phyloP scores from a whole-genome alignment of 2,888 invertebrate species.

The Petrolisthes cinctipes region DNA sequence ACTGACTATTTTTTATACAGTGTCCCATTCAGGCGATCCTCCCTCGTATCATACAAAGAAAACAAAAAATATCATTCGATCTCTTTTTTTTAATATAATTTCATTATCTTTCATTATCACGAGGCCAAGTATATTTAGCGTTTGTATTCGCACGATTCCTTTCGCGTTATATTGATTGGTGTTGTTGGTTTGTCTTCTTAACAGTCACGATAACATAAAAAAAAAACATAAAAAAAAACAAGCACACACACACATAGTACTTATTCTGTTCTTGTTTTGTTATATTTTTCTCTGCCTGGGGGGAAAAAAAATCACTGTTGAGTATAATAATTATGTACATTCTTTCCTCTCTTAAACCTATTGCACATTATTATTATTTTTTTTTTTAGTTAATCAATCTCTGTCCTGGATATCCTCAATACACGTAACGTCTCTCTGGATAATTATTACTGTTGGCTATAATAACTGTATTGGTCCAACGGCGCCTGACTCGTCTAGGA shows the following conservation, averaged over 20 bases:
- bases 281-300: too few species aligned
- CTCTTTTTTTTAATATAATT: background rate
- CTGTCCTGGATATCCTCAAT: slow-evolving; percentile 32
- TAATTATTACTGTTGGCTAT: slow-evolving; percentile 10
- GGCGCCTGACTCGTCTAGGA: slow-evolving; percentile 20
- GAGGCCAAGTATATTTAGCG: too few species aligned
- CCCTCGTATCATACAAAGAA: background rate
- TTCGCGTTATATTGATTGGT: too few species aligned
- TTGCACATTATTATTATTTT: slow-evolving; percentile 8
- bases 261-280: too few species aligned
- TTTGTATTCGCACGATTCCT: too few species aligned
- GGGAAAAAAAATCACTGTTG: background rate
- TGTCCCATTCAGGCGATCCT: slow-evolving; percentile 42
- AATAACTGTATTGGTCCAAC: slow-evolving; percentile 33
- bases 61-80: too few species aligned
- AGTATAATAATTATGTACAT: background rate
- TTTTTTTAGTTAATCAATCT: background rate
- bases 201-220: too few species aligned
- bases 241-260: too few species aligned
- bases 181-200: too few species aligned
- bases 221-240: too few species aligned
- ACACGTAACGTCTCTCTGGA: slow-evolving; percentile 19
- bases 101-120: slow-evolving; percentile 6
- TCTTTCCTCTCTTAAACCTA: slow-evolving; percentile 10
- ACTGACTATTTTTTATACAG: background rate